Conservation (phyloP, 2,888 invertebrate genomes). For the Acrobasis repandana region DNA sequence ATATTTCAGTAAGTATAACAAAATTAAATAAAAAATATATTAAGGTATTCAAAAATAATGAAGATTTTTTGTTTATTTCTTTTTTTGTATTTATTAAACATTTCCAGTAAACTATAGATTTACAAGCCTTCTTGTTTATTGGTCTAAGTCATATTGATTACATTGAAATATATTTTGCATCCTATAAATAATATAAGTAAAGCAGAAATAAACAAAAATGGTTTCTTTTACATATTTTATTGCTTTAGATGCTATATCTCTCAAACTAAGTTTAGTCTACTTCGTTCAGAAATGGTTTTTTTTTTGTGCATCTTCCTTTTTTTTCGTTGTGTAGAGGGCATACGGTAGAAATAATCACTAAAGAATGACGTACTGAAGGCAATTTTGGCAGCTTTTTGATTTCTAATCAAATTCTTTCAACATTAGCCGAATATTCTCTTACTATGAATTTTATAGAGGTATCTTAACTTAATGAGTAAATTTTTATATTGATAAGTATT, state of each 20-base stretch:
- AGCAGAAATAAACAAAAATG: not conserved
- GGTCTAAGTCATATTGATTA: not conserved
- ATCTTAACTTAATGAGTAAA: not conserved
- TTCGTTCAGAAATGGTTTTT: not conserved
- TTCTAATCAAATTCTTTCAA: constrained; percentile 7
- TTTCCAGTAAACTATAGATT: not conserved
- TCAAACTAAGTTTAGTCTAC: not conserved
- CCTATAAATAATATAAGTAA: not conserved
- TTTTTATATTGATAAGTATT: not conserved
- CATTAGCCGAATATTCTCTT: not conserved
- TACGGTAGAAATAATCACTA: not conserved
- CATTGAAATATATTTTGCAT: not conserved
- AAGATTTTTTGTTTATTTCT: too few species aligned
- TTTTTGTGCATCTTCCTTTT: not conserved
- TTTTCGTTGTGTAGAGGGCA: constrained; percentile 3
- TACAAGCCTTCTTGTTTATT: not conserved
- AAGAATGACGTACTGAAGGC: constrained; percentile 35
- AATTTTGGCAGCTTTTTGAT: constrained; percentile 38
- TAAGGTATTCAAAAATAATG: too few species aligned
- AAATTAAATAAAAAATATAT: too few species aligned
- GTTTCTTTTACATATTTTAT: not conserved
- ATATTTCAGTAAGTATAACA: too few species aligned
- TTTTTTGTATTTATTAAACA: not conserved
- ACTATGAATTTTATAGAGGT: too few species aligned
- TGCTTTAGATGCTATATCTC: not conserved